phyloP scores from a whole-genome alignment of 2,113 vertebrate species.

The Burhinus oedicnemus region DNA sequence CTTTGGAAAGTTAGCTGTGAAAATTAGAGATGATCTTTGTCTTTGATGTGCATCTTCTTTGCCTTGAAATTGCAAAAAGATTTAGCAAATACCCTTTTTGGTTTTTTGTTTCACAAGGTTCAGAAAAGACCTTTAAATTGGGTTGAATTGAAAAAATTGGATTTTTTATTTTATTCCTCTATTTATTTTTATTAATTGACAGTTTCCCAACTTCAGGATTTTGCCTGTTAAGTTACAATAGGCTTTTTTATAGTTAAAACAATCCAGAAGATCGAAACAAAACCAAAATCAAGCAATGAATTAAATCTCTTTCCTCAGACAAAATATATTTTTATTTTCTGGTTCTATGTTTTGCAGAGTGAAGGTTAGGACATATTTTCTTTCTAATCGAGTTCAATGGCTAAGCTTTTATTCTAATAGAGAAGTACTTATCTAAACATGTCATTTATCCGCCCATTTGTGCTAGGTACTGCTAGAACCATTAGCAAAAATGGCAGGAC shows the following conservation, averaged over 20 bases:
- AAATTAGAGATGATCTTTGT: background rate
- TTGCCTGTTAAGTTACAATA: background rate
- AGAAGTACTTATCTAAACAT: background rate
- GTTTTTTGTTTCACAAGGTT: background rate
- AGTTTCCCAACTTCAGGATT: background rate
- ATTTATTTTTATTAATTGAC: background rate
- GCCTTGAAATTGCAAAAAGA: background rate
- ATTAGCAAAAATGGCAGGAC: background rate
- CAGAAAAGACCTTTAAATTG: background rate
- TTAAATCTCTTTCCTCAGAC: background rate
- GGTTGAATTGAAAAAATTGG: background rate
- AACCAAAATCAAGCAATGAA: background rate
- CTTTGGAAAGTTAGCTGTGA: background rate
- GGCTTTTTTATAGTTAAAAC: background rate
- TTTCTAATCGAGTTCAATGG: background rate
- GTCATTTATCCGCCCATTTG: background rate
- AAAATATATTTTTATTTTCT: background rate
- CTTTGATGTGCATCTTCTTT: background rate
- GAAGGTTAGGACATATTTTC: background rate
- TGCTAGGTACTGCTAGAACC: background rate
- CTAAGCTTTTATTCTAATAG: background rate
- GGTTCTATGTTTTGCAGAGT: background rate
- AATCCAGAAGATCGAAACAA: background rate
- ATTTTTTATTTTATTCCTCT: background rate
- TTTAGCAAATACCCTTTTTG: background rate